Percentiles rank a stretch among this genome's conserved stretches.
Conservation (phyloP, 2,888 invertebrate species). For the Melanargia galathea region DNA sequence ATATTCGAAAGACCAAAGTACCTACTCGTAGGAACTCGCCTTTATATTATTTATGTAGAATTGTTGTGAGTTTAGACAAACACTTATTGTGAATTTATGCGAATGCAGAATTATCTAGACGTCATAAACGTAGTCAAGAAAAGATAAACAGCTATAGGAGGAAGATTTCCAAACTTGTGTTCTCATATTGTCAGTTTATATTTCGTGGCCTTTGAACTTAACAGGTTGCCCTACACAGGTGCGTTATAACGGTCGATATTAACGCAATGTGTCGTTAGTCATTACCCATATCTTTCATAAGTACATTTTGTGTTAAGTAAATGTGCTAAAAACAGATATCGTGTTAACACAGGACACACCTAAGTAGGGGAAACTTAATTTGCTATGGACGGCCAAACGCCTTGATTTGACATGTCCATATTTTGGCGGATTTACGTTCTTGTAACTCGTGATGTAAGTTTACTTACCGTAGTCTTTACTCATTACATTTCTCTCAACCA, state of each 20-base stretch:
- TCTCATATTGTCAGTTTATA: background rate
- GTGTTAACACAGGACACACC: too few relatives aligned
- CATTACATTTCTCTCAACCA: slow-evolving; percentile 10
- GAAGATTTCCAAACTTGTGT: background rate
- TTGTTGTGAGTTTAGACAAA: background rate
- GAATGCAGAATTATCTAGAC: background rate
- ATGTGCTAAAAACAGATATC: too few relatives aligned
- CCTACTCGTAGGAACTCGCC: background rate
- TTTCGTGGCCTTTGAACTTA: slow-evolving; percentile 7
- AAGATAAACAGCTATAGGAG: background rate
- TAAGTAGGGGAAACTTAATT: too few relatives aligned
- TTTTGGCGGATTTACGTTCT: background rate
- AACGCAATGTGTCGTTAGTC: too few relatives aligned
- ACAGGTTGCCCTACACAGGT: too few relatives aligned
- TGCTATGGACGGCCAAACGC: too few relatives aligned
- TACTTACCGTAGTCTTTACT: background rate
- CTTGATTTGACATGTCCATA: too few relatives aligned
- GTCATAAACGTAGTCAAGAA: too few relatives aligned
- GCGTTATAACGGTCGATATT: too few relatives aligned
- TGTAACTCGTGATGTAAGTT: background rate
- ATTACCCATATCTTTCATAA: too few relatives aligned
- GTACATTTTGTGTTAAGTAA: too few relatives aligned
- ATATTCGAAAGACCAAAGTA: background rate
- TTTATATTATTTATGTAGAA: background rate
- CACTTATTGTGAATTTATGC: background rate